These are phyloP conservation scores for Drosophila colorata DNA, from an alignment of 2,888 invertebrate species.

Conservation along the genomic window DNA sequence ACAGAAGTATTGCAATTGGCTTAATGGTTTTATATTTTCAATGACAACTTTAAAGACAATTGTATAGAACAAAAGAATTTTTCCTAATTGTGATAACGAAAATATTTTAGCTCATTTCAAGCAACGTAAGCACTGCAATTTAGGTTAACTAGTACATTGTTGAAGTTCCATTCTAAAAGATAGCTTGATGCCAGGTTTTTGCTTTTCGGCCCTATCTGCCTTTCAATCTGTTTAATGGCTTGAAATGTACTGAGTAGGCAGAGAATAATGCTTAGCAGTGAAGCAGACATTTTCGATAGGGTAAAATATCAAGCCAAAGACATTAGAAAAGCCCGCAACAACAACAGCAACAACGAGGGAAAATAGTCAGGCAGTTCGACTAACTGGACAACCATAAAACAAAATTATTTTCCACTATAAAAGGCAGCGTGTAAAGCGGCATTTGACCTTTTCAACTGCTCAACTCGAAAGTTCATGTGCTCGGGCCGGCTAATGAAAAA, in stretches of 20 bases:
- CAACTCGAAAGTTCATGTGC: conserved; percentile 76
- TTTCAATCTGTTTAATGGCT: conserved; percentile 63
- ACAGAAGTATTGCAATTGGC: background rate
- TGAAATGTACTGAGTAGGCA: conserved; percentile 42
- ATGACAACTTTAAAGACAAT: background rate
- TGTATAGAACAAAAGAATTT: background rate
- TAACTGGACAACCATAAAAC: conserved; percentile 51
- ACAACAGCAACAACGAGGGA: conserved; percentile 29
- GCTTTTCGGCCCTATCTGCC: conserved; percentile 47
- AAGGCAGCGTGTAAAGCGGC: conserved; percentile 56
- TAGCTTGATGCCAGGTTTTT: conserved; percentile 11
- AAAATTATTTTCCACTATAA: conserved; percentile 66
- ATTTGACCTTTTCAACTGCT: conserved; percentile 73
- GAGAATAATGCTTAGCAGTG: conserved; percentile 35
- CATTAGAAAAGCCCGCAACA: conserved; percentile 45
- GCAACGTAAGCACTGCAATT: background rate
- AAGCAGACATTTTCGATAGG: conserved; percentile 39
- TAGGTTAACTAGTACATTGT: conserved; percentile 1
- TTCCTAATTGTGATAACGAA: background rate
- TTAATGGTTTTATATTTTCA: no score
- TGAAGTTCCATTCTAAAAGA: conserved; percentile 2
- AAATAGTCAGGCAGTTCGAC: conserved; percentile 39
- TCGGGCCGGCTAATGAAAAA: conserved; percentile 63
- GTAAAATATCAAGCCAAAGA: conserved; percentile 37
- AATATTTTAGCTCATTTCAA: background rate